Base-by-base conservation (phyloP, 2,888 invertebrate species). In the Erannis defoliaria region DNA sequence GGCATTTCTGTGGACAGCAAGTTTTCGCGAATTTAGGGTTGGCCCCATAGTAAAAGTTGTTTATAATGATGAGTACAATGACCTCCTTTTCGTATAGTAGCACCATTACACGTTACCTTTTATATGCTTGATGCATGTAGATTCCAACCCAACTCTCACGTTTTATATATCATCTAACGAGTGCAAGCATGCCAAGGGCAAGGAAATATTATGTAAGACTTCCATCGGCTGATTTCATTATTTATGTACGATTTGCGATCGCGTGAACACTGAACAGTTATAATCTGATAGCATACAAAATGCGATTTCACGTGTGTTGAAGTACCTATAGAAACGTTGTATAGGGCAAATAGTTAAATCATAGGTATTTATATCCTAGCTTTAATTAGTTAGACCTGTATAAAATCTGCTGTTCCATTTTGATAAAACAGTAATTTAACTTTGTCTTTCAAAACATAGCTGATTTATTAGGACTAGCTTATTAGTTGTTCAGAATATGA, bases 171-270 rank as follows among this genome's bases (percentile, higher is more conserved):
- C 9, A 9, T 2, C 18, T 19, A 42, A 6, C 10, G 12, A 42
- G 5, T 37, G 21, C 16, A 37, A 55, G 3, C n/a, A 31, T 16
- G 48, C 33, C 23, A 56, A 26, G 23, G 50, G 35, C 18, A 38
- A 54, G 40, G 21, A 37, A 19, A 29, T 1, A 21, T 50, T 23
- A 21, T 35, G 19, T 51, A 45, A 55, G 14, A 45, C 37, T 45
- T 55, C 37, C 18, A n/a, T 40, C 26, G 23, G 26, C 18, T 18
- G 6, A 37, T 12, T 35, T 55, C 19, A 43, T 21, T 33, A 16
- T 6, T 37, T 37, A 37, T 8, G 21, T 23, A 37, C 37, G 31
- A 53, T 43, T 43, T 18, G 21, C 16, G 14, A 35, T 33, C 42
- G 33, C 33, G 43, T 42, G 48, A 31, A 35, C 33, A 33, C 33